Conservation (phyloP, 2,797 vertebrate genomes). For the Hypotaenidia okinawae region DNA sequence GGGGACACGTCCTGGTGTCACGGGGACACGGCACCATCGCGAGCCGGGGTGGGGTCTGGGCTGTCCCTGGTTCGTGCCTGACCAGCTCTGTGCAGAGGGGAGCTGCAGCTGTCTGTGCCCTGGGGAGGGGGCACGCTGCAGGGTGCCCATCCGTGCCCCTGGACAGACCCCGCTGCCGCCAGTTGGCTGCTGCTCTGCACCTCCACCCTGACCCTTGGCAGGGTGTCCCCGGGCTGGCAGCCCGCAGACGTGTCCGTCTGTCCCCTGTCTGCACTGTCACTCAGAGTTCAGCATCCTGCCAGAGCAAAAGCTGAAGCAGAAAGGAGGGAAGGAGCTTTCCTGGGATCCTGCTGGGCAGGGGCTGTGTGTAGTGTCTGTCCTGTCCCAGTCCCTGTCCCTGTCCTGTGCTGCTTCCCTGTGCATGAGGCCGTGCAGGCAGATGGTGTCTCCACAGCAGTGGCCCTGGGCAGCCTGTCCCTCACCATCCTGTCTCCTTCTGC, state of each 20-base stretch:
- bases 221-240: neutral
- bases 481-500: neutral
- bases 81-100: neutral
- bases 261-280: neutral
- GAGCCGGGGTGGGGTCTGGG: neutral
- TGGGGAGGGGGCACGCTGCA: neutral
- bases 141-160: accelerated
- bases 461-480: neutral
- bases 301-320: neutral
- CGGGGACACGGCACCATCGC: accelerated
- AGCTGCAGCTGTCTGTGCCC: neutral
- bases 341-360: neutral
- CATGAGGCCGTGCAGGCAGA: accelerated
- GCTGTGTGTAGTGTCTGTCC: too few species aligned
- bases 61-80: accelerated
- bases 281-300: too few species aligned
- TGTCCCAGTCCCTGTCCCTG: too few species aligned
- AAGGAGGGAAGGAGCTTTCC: neutral
- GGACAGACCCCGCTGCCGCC: accelerated
- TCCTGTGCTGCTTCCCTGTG: neutral
- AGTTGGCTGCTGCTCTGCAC: neutral
- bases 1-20: neutral
- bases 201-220: neutral
- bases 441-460: accelerated
- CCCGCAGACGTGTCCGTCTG: neutral